Evolutionary conservation across 2,797 vertebrate genomes (phyloP).

Genomic region (Danio tinwini): DNA sequence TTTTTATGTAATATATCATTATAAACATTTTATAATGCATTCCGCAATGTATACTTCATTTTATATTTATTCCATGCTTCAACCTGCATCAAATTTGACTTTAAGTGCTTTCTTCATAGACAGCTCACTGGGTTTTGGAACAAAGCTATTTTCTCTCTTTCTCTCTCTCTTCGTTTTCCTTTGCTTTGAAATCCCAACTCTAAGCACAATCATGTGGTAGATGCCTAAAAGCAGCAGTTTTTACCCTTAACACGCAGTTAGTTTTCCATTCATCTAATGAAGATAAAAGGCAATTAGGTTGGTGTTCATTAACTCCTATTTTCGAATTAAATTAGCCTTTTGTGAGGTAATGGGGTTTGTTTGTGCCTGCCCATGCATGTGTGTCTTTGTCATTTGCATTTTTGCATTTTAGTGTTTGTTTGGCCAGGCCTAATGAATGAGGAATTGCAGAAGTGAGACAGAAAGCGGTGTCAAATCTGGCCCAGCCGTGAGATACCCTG

Average conservation of each 20-base stretch:
- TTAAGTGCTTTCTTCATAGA: conserved; percentile 12
- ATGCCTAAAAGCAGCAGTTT: conserved; percentile 28
- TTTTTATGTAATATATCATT: neutral
- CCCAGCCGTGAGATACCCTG: conserved; percentile 33
- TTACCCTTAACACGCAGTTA: conserved; percentile 23
- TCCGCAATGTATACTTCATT: neutral
- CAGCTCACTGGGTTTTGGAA: conserved; percentile 11
- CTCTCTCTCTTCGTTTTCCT: neutral
- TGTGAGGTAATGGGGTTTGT: conserved; percentile 33
- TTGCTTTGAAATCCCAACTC: conserved; percentile 7
- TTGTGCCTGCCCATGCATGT: conserved; percentile 29
- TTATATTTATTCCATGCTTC: neutral
- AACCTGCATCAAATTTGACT: neutral
- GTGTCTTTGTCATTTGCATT: conserved; percentile 36
- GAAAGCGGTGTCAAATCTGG: conserved; percentile 55
- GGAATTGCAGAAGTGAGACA: conserved; percentile 28
- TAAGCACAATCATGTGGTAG: neutral
- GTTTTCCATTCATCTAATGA: conserved; percentile 40
- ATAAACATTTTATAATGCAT: neutral
- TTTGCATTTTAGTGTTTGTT: conserved; percentile 33
- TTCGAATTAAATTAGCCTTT: conserved; percentile 51
- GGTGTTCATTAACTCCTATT: conserved; percentile 56
- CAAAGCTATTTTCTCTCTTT: neutral
- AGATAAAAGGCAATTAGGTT: conserved; percentile 50
- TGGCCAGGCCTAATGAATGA: conserved; percentile 48